Conservation (phyloP, 2,113 vertebrate genomes). For the Anarhynchus alexandrinus region DNA sequence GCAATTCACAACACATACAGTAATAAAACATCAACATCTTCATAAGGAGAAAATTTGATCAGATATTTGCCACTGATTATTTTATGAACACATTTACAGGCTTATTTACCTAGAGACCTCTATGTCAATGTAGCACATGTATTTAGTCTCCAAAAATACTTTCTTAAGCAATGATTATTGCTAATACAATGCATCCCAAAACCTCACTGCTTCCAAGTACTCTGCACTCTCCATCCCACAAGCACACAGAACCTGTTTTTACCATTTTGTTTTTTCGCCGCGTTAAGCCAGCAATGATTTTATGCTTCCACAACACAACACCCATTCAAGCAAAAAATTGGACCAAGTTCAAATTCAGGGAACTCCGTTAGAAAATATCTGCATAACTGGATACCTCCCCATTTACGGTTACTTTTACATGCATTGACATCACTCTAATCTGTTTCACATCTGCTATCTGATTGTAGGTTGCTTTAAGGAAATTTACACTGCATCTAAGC, state of each 20-base stretch:
- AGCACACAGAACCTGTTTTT: background rate
- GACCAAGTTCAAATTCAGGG: background rate
- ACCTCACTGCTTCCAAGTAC: background rate
- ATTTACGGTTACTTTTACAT: background rate
- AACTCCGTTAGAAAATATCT: background rate
- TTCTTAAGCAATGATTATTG: background rate
- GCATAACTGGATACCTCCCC: background rate
- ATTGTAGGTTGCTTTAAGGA: background rate
- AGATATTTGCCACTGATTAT: background rate
- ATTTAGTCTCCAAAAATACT: background rate
- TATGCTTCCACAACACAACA: background rate
- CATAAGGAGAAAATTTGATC: background rate
- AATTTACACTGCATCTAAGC: background rate
- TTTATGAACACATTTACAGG: background rate
- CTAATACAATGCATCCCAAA: background rate
- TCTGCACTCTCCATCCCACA: background rate
- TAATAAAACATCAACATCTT: background rate
- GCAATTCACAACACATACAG: background rate
- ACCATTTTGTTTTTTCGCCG: background rate
- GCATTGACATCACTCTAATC: background rate
- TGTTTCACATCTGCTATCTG: background rate
- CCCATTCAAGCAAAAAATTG: background rate
- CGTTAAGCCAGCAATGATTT: background rate
- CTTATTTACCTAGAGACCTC: background rate
- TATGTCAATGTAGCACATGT: background rate